These are phyloP conservation scores for Halcyon smyrnensis DNA, from an alignment of 2,797 vertebrate species.

Conservation along the genomic window DNA sequence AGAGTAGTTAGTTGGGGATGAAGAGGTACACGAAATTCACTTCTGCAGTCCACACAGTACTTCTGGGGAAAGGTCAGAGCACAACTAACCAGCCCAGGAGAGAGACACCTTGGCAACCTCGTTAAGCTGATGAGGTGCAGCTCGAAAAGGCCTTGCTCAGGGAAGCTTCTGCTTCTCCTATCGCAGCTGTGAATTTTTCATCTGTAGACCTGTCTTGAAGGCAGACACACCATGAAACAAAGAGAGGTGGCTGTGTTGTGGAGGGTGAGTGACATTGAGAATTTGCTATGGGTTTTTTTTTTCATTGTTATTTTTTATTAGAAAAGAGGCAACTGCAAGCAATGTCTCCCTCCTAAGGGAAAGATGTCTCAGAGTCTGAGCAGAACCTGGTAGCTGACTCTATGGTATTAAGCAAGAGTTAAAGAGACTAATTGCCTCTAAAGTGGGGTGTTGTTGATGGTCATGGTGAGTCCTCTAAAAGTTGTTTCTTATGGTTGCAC, in stretches of 20 bases:
- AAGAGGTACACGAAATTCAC: background rate
- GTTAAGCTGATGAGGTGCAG: background rate
- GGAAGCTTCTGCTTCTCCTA: background rate
- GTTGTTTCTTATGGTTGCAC: background rate
- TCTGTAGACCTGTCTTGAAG: background rate
- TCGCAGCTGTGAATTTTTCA: background rate
- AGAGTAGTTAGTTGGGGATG: background rate
- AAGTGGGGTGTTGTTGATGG: background rate
- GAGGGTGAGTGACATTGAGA: background rate
- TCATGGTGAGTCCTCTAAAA: background rate
- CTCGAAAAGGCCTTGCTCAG: background rate
- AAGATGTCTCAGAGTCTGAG: background rate
- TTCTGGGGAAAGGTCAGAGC: background rate
- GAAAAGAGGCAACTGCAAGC: background rate
- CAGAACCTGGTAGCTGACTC: background rate
- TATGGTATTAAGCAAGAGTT: background rate
- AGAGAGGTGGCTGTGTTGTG: background rate
- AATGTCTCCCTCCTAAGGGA: background rate
- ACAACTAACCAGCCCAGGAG: background rate
- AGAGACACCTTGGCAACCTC: background rate
- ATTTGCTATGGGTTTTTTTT: background rate
- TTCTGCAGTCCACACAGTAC: background rate
- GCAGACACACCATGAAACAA: accelerated
- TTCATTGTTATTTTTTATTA: background rate
- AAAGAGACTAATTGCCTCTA: background rate